Conservation (phyloP, 2,113 vertebrate species). For the Anguilla japonica region DNA sequence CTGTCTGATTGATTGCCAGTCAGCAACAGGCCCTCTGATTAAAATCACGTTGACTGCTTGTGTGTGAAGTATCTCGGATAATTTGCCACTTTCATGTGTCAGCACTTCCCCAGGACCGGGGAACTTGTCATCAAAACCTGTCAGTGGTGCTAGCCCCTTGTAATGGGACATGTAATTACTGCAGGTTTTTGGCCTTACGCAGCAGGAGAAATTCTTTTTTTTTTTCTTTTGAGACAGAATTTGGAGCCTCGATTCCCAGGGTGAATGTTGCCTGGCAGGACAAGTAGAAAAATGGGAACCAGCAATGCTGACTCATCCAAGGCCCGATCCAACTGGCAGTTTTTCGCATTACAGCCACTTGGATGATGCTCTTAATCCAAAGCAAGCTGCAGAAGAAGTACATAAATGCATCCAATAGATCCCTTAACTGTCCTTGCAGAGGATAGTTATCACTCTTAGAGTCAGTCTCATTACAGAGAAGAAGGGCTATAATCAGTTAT, state of each 20-base stretch:
- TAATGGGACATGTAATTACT: not conserved
- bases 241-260: not conserved
- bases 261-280: not conserved
- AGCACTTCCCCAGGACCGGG: not conserved
- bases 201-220: not conserved
- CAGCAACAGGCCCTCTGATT: not conserved
- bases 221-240: not conserved
- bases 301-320: not conserved
- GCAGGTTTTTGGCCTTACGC: not conserved
- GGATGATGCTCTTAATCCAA: not conserved
- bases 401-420: not conserved
- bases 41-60: not conserved
- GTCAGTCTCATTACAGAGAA: not conserved
- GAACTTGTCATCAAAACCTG: conserved; percentile 3
- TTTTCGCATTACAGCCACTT: not conserved
- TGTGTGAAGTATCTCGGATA: not conserved
- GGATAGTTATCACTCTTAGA: not conserved
- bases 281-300: not conserved
- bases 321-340: not conserved
- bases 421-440: not conserved
- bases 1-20: conserved; percentile 6
- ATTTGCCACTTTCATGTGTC: not conserved
- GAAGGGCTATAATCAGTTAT: too few species aligned
- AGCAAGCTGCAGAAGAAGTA: not conserved
- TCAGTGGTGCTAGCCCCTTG: not conserved